Evolutionary conservation across 2,888 invertebrate species (phyloP).

Genomic region (Cyclophora albipunctata): DNA sequence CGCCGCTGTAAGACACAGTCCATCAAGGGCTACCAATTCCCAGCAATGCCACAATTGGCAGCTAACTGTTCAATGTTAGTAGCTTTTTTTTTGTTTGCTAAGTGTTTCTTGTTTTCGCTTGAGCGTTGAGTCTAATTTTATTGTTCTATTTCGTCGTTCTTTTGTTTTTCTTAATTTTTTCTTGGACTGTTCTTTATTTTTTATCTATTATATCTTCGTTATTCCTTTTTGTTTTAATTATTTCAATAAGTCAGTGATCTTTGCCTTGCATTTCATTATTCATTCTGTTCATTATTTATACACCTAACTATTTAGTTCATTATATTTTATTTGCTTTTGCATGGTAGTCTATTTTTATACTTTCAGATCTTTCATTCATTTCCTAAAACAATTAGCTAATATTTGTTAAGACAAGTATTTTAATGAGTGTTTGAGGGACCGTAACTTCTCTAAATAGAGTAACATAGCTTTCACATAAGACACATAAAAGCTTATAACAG

Average conservation of each 20-base stretch:
- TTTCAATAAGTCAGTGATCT: not conserved
- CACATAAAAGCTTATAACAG: too few relatives aligned
- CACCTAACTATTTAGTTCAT: too few relatives aligned
- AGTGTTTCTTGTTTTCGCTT: slow-evolving; percentile 30
- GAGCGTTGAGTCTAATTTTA: slow-evolving; percentile 18
- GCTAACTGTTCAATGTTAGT: slow-evolving; percentile 80
- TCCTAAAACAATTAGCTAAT: too few relatives aligned
- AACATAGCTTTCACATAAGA: too few relatives aligned
- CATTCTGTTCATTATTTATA: too few relatives aligned
- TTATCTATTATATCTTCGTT: not conserved
- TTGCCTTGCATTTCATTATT: not conserved
- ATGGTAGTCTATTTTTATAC: too few relatives aligned
- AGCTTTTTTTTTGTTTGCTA: slow-evolving; percentile 47
- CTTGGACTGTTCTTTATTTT: not conserved
- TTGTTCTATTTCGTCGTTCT: not conserved
- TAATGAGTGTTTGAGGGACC: too few relatives aligned
- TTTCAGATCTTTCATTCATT: too few relatives aligned
- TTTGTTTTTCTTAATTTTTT: not conserved
- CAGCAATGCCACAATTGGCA: slow-evolving; percentile 72
- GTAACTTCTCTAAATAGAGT: too few relatives aligned
- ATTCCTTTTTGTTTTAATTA: not conserved
- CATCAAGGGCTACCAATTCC: slow-evolving; percentile 63
- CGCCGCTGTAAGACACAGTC: slow-evolving; percentile 77
- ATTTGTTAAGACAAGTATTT: too few relatives aligned
- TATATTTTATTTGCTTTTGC: too few relatives aligned